Evolutionary conservation across 2,113 vertebrate species (phyloP), one percentile per base, ranked within the genome.

Genomic region (Sciurus niger): DNA sequence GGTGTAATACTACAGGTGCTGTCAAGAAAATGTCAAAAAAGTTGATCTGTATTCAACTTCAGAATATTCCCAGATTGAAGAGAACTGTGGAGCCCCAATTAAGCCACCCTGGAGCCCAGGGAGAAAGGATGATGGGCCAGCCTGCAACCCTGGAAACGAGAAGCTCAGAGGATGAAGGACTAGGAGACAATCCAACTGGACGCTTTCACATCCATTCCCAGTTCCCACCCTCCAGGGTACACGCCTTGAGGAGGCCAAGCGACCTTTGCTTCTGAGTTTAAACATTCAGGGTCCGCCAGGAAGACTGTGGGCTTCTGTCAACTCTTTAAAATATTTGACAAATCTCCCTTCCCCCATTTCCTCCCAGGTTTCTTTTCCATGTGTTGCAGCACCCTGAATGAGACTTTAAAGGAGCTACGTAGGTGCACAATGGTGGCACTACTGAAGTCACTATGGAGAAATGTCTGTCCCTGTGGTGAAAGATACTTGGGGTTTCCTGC

Each of bases 1-100:
- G 32, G 22, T 46, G 12, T 63, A 78, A 60, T 53, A 10, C 11
- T 68, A 25, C 37, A 58, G 37, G 51, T 8, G 25, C 40, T 68
- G 34, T 85, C 32, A 77, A 89, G 67, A 93, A 96, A 86, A 73
- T 67, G 20, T 83, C 74, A 48, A 40, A 73, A 84, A 84, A 14
- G 28, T 40, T 40, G 3, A 1, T 55, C 16, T 95, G 43, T 48
- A 70, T 89, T 93, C 73, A 40, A 51, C 32, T 78, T 78, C 14
- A 32, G 63, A 60, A 79, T 79, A 74, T 87, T 84, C 84, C 0
- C 8, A 80, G 48, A 72, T 46, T 43, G 2, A 17, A 84, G 80
- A 18, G 14, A 43, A 46, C 20, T 43, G 30, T 6, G 17, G 48
- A 86, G 24, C 11, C 20, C 30, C 63, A 37, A 60, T 24, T 79